phyloP scores from a whole-genome alignment of 2,888 invertebrate genomes.

The Germaria angustata region DNA sequence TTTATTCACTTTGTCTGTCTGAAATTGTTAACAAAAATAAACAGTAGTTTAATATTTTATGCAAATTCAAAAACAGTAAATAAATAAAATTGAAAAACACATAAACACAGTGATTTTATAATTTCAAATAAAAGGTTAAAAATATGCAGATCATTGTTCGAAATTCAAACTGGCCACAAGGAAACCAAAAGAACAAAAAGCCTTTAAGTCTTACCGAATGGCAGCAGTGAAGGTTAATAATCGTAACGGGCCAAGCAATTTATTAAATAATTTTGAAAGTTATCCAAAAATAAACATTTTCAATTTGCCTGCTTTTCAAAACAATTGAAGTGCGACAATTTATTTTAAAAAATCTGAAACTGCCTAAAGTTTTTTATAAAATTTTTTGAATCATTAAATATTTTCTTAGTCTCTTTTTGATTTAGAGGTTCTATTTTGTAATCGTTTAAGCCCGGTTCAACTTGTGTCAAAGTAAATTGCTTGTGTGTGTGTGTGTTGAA shows the following conservation, averaged over 20 bases:
- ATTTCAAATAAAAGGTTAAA: background rate
- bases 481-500: background rate
- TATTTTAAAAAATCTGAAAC: background rate
- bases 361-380: too few relatives aligned
- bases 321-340: constrained; percentile 26
- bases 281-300: too few relatives aligned
- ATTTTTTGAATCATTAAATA: too few relatives aligned
- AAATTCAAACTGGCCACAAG: background rate
- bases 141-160: constrained; percentile 41
- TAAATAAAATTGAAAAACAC: background rate
- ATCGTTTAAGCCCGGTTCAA: constrained; percentile 12
- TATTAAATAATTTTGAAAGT: background rate
- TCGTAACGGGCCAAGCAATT: background rate
- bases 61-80: constrained; percentile 44
- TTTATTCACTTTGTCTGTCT: background rate
- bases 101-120: background rate
- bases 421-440: background rate
- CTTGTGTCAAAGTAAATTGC: background rate
- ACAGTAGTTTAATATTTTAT: constrained; percentile 65
- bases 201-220: background rate
- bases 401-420: background rate
- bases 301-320: background rate
- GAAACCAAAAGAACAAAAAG: background rate
- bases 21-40: constrained; percentile 44
- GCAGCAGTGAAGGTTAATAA: constrained; percentile 34